A percentile compares a stretch with the other conserved stretches of the same genome.
Conservation (phyloP, 1,140 invertebrate genomes). For the Patella vulgata region DNA sequence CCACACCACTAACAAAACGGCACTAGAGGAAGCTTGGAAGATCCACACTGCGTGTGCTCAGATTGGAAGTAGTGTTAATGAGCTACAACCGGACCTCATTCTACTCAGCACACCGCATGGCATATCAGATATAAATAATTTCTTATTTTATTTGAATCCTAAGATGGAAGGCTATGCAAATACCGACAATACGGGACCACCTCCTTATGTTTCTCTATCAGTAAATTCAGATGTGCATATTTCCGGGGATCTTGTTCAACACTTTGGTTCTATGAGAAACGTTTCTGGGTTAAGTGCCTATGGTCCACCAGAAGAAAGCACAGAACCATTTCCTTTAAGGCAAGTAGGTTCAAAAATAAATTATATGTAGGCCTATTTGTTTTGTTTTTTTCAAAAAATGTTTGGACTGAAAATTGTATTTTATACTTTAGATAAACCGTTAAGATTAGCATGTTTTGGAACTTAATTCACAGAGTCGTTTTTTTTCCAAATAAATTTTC, state of each 20-base stretch:
- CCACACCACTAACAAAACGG: constrained; percentile 42
- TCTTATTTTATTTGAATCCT: constrained; percentile 42
- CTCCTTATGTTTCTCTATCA: constrained; percentile 38
- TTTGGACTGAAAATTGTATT: not conserved
- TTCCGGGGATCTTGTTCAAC: constrained; percentile 14
- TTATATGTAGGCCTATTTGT: not conserved
- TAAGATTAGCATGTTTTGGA: not conserved
- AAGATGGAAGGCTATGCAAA: constrained; percentile 31
- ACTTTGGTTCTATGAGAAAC: constrained; percentile 15
- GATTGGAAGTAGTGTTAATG: constrained; percentile 28
- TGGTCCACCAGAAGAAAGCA: constrained; percentile 38
- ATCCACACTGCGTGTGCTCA: constrained; percentile 29
- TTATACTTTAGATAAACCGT: not conserved
- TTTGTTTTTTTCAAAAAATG: not conserved
- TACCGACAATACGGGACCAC: constrained; percentile 46
- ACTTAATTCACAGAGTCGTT: no score
- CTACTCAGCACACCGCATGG: constrained; percentile 47
- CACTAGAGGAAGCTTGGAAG: constrained; percentile 31
- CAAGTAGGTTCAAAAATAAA: constrained; percentile 4
- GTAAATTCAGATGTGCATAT: constrained; percentile 25
- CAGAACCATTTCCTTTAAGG: constrained; percentile 40
- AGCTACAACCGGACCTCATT: constrained; percentile 31
- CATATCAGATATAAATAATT: constrained; percentile 38
- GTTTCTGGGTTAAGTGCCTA: constrained; percentile 40
- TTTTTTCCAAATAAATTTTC: not conserved